These are phyloP conservation scores for Phasia obesa DNA, from an alignment of 2,888 invertebrate genomes.

Conservation along the genomic window DNA sequence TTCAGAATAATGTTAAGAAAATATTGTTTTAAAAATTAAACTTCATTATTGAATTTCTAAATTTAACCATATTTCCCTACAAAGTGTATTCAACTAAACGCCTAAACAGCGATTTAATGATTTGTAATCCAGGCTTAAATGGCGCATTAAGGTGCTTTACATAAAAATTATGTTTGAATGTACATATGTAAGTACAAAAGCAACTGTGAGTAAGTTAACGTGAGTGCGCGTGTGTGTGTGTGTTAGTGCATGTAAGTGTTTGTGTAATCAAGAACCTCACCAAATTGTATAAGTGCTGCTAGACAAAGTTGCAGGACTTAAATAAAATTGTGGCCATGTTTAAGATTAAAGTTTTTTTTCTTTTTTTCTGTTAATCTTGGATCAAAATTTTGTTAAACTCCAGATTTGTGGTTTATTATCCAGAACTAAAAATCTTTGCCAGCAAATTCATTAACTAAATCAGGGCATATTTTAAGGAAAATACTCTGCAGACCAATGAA, in stretches of 20 bases:
- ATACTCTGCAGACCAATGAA: not conserved
- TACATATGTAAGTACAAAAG: not conserved
- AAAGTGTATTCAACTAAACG: not conserved
- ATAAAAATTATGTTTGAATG: not conserved
- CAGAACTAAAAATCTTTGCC: not conserved
- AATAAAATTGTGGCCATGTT: not conserved
- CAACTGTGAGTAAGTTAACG: not conserved
- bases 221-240: slow-evolving; percentile 2
- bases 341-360: not conserved
- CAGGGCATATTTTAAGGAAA: slow-evolving; percentile 21
- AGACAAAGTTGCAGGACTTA: not conserved
- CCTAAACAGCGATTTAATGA: slow-evolving; percentile 18
- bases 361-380: slow-evolving; percentile 19
- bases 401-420: slow-evolving; percentile 52
- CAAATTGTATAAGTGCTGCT: no score
- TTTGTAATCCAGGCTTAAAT: slow-evolving; percentile 28
- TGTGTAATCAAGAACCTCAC: no score
- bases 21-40: slow-evolving; percentile 57
- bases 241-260: not conserved
- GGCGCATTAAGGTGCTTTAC: slow-evolving; percentile 21
- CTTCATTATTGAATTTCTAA: not conserved
- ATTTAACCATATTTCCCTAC: not conserved
- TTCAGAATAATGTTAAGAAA: not conserved
- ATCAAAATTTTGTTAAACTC: slow-evolving; percentile 22
- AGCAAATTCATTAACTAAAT: slow-evolving; percentile 31